A percentile compares a stretch with the other conserved stretches of the same genome.
Conservation (phyloP, 2,113 vertebrate genomes). For the Microcebus griseorufus region DNA sequence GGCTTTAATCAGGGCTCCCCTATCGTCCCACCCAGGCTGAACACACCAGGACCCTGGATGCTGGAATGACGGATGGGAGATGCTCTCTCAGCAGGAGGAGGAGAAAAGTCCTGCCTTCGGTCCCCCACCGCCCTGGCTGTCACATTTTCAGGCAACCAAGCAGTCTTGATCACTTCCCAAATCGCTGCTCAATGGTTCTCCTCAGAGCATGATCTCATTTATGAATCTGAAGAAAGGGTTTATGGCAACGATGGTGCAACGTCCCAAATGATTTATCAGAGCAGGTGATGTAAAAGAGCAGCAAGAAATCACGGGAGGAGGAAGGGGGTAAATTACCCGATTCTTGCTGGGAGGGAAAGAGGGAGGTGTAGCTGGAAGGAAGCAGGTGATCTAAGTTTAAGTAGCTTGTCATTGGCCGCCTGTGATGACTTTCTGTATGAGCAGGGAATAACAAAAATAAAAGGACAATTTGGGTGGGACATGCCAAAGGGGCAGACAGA, state of each 20-base stretch:
- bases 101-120: background rate
- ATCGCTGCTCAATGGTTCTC: conserved; percentile 78
- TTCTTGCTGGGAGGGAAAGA: conserved; percentile 73
- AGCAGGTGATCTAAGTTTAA: conserved; percentile 66
- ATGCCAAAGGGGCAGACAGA: background rate
- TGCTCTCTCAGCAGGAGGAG: background rate
- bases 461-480: conserved; percentile 72
- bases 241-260: conserved; percentile 72
- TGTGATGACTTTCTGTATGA: conserved; percentile 67
- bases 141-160: conserved; percentile 49
- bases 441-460: conserved; percentile 60
- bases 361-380: conserved; percentile 70
- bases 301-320: conserved; percentile 73
- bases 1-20: too few species aligned
- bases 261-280: conserved; percentile 86
- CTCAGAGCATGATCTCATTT: conserved; percentile 78
- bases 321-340: conserved; percentile 69
- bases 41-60: accelerated
- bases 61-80: background rate
- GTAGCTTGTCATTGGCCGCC: conserved; percentile 65
- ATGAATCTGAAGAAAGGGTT: conserved; percentile 82
- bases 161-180: conserved; percentile 45
- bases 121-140: background rate
- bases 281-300: conserved; percentile 84
- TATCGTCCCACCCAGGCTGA: background rate